Evolutionary conservation across 1,140 invertebrate genomes (phyloP), one percentile per base, ranked within the genome.

Genomic region (Aphis gossypii): DNA sequence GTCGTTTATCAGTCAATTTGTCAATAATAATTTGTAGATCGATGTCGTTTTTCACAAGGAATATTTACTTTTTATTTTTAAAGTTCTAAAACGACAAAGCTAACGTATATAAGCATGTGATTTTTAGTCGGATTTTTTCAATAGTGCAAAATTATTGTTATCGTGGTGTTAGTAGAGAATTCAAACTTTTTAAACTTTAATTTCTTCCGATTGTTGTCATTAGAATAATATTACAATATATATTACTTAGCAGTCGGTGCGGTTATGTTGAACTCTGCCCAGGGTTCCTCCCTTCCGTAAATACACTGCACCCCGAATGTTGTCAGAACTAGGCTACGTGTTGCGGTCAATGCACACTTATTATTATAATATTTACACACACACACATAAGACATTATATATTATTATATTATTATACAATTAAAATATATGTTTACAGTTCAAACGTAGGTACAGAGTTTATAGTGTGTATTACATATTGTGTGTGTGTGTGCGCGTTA

Each of bases 341-440:
- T n/a, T 68, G 14, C 30, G 60, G 3, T 68, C 14, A 68, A 68
- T 68, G 30, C 60, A n/a, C 3, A 68, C 14, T 68, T 68, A 68
- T 30, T 68, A 68, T n/a, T n/a, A n/a, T 68, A 68, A 68, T 68
- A 68, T n/a, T 68, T 60, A 30, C 68, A 56, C 18, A 56, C 54
- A 25, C 18, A 35, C 18, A 21, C 38, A 82, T 21, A 82, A 68
- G 30, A 68, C 18, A 6, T 30, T 20, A 76, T 82, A 82, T 82
- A 4, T 3, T 83, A 82, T 38, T 82, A 82, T 82, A 4, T 3
- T 83, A 82, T 38, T 68, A 68, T 76, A 76, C 30, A 76, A 76
- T 76, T 83, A 83, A 51, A 21, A 83, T 83, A 83, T 83, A 51
- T 46, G 38, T 51, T 83, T 83, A 83, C 76, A 83, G 60, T 76